Percentiles rank a stretch among this genome's conserved stretches.
These are phyloP conservation scores for Cheilosia impressa DNA, from an alignment of 2,888 invertebrate species.

Conservation along the genomic window DNA sequence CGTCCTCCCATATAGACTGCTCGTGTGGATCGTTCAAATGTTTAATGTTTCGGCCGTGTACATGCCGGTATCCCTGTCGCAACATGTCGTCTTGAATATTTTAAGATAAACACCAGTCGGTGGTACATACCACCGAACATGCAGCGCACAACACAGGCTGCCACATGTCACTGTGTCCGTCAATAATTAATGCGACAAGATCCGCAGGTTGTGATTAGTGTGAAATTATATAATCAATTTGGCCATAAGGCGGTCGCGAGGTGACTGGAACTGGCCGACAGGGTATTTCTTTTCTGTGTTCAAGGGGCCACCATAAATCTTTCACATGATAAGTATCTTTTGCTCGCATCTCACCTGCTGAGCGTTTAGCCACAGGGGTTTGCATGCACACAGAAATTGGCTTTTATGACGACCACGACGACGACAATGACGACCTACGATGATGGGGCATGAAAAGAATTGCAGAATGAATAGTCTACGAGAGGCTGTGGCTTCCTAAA, in stretches of 20 bases:
- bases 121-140: constrained; percentile 32
- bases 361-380: constrained; percentile 45
- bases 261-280: constrained; percentile 2
- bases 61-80: constrained; percentile 5
- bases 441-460: constrained; percentile 39
- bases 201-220: constrained; percentile 71
- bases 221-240: constrained; percentile 74
- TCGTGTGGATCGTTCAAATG: constrained; percentile 17
- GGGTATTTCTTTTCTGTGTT: constrained; percentile 17
- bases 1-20: neutral
- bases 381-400: constrained; percentile 27
- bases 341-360: constrained; percentile 70
- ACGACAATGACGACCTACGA: constrained; percentile 2
- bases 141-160: constrained; percentile 32
- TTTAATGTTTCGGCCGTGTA: constrained; percentile 6
- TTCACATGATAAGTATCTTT: constrained; percentile 66
- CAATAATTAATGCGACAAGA: constrained; percentile 75
- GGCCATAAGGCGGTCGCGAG: constrained; percentile 56
- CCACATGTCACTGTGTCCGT: constrained; percentile 64
- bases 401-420: constrained; percentile 50
- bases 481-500: constrained; percentile 23
- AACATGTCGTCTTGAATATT: constrained; percentile 53
- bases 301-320: constrained; percentile 57
- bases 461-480: constrained; percentile 35
- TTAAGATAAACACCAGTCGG: constrained; percentile 33